Evolutionary conservation across 1,140 invertebrate species (phyloP), one percentile per base, ranked within the genome.

Genomic region (Chrysoperla carnea): DNA sequence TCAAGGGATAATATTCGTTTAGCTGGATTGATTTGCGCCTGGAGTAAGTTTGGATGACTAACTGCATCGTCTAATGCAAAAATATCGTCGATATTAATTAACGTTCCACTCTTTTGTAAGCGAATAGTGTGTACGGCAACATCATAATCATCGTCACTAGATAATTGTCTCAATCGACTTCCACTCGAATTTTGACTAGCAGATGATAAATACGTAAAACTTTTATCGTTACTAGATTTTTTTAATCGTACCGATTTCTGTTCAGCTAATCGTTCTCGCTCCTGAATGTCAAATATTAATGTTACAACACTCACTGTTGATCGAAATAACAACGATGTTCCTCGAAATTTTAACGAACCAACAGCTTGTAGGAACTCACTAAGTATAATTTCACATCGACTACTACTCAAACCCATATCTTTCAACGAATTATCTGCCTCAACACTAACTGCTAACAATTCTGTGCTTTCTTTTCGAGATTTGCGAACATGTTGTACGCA

Each of bases 281-380:
- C 17, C 5, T 23, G 17, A 23, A 23, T 23, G 5, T 23, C 17
- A 23, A 23, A 23, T 3, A 23, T 23, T 3, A 49, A 50, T 42
- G 49, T 48, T 36, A 49, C 36, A 6, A 52, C 42, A 29, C 47
- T 43, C 7, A 42, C 46, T 1, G 27, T 17, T 4, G 53, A 52
- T 14, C 62, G 52, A 40, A 65, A 55, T 44, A 67, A 46, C 1
- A 55, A 54, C 27, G 62, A 64, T 37, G 62, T 66, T 17, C 63
- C 63, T 27, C 61, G 52, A 6, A 67, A 49, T 9, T 56, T 58
- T 29, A 61, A 48, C 36, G 64, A 63, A 4, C 56, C 54, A 6
- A 64, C 59, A 1, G 58, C 60, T 27, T 57, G 56, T 17, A 66
- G 44, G 48, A 65, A 67, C 7, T 65, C 61, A 7, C 52, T 49